Percentiles rank a stretch among this genome's conserved stretches.
Evolutionary conservation across 1,140 invertebrate genomes (phyloP).

Genomic region (Armadillidium nasatum): DNA sequence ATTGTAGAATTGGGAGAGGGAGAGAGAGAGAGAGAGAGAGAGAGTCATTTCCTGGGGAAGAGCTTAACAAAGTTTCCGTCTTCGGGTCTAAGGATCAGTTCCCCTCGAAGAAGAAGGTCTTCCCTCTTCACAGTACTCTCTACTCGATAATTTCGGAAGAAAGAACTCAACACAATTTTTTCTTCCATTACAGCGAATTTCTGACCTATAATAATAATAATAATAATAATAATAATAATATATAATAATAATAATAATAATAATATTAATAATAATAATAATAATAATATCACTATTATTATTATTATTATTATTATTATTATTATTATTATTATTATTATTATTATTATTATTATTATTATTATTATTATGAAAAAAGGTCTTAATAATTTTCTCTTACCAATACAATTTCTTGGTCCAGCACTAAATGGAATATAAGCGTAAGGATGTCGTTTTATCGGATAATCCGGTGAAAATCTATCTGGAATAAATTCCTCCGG

Average conservation of each 20-base stretch:
- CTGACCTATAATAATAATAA: conserved; percentile 49
- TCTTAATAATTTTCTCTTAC: no score
- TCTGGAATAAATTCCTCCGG: conserved; percentile 83
- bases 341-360: no score
- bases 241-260: no score
- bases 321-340: no score
- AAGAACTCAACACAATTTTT: conserved; percentile 78
- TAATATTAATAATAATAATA: no score
- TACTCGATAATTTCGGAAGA: conserved; percentile 71
- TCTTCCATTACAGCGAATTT: conserved; percentile 83
- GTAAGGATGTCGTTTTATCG: conserved; percentile 53
- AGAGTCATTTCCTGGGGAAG: conserved; percentile 9
- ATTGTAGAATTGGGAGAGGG: background rate
- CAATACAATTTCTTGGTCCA: conserved; percentile 78
- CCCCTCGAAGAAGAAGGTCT: conserved; percentile 29
- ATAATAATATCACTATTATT: no score
- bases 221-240: background rate
- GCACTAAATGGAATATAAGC: conserved; percentile 58
- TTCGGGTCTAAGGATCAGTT: conserved; percentile 34
- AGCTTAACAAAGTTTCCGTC: conserved; percentile 34
- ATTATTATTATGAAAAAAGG: no score
- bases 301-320: no score
- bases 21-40: background rate
- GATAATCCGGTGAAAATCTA: conserved; percentile 77
- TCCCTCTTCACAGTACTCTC: conserved; percentile 49